Percentiles rank a stretch among this genome's conserved stretches.
Conservation (phyloP, 2,888 invertebrate species). For the Caenorhabditis virilis region DNA sequence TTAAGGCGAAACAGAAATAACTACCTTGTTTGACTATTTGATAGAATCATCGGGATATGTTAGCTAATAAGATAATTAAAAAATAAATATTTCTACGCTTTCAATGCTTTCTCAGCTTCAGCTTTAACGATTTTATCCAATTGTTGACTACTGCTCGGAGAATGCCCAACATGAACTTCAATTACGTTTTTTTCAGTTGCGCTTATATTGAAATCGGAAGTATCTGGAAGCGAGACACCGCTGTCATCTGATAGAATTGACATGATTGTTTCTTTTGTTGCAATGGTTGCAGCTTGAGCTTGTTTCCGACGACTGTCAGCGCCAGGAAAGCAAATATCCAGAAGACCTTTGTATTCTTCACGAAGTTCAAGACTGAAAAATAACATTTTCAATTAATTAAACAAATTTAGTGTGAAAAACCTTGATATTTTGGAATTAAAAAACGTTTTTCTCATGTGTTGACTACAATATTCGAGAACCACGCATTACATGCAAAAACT, state of each 20-base stretch:
- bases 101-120: too few relatives aligned
- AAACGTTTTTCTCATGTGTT: not conserved
- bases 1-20: too few relatives aligned
- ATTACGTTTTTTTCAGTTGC: conserved; percentile 23
- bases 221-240: conserved; percentile 24
- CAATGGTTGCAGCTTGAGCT: conserved; percentile 17
- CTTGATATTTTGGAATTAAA: not conserved
- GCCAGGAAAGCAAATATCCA: conserved; percentile 40
- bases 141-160: too few relatives aligned
- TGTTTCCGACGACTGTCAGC: conserved; percentile 28
- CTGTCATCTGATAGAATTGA: conserved; percentile 30
- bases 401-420: not conserved
- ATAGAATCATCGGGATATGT: too few relatives aligned
- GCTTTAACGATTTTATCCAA: too few relatives aligned
- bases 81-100: too few relatives aligned
- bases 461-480: too few relatives aligned
- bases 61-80: too few relatives aligned
- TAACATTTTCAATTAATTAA: not conserved
- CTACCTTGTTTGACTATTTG: too few relatives aligned
- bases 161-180: conserved; percentile 37
- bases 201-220: conserved; percentile 15
- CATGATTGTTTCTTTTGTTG: conserved; percentile 22
- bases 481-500: too few relatives aligned
- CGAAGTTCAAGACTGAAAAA: conserved; percentile 35
- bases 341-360: conserved; percentile 36